Evolutionary conservation across 2,113 vertebrate species (phyloP), one percentile per base, ranked within the genome.

Genomic region (Podarcis raffonei): DNA sequence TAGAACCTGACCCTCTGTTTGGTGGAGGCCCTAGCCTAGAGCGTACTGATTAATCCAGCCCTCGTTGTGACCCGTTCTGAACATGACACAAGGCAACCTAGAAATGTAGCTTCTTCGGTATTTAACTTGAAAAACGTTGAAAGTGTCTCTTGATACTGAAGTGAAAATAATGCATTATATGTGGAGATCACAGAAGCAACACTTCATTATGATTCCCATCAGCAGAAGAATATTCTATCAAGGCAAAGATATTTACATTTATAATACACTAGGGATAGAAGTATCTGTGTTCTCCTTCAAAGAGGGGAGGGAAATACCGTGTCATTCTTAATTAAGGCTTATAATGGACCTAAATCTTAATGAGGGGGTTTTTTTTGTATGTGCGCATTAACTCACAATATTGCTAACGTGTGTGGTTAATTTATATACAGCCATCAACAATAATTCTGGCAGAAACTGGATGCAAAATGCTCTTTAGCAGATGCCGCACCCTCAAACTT

Each of bases 221-320:
- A 87, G 66, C 85, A 53, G 57, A 77, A 68, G 48, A 59, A 72
- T 87, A 27, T 78, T 68, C 75, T 84, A 57, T 35, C 37, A 72
- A 87, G 81, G 35, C 81, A 83, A 86, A 90, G 74, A 72, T 83
- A 78, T 83, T 90, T 90, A 80, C 81, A 74, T 87, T 87, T n/a
- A 62, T 79, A 90, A 80, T 84, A 72, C 81, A 59, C 85, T 53
- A 62, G 85, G 74, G 81, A 62, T 79, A 37, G 16, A 80, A 59
- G 30, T 77, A 66, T 83, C 71, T 42, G 23, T 90, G 75, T 74
- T 87, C n/a, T 78, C 37, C 16, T 83, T 74, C 66, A 72, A 83
- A 89, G 30, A 62, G 48, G 37, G 32, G 48, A 80, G 42, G 25
- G 39, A 79, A 23, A 12, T n/a, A 53, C 71, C 35, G 23, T 84